Evolutionary conservation across 2,888 invertebrate species (phyloP), one percentile per base, ranked within the genome.

Genomic region (Sclerodermus sp.): DNA sequence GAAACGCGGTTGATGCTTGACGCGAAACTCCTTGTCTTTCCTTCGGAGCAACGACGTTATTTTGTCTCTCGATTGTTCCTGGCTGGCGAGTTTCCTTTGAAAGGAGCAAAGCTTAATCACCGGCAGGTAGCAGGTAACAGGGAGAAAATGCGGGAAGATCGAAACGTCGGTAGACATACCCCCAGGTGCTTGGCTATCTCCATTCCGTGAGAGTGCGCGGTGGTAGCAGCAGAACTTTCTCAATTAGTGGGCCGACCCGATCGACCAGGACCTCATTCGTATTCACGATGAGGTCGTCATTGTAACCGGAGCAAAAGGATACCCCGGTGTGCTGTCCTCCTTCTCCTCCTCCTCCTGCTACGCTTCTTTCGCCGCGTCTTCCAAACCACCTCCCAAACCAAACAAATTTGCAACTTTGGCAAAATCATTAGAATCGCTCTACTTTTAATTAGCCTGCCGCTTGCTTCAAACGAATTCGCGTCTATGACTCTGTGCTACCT

Each of bases 191-290:
- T 34, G 55, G 44, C 41, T 59, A 61, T 53, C 52, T 62, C 47
- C 49, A 53, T 57, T 39, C 49, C 38, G 47, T 46, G 62, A 51
- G 53, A 58, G 54, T n/a, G n/a, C 53, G 55, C 43, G 42, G 51
- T 49, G 47, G 48, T 40, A 50, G 49, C 51, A 55, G 47, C 55
- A 49, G 53, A 70, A 69, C 65, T 70, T 71, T 71, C 70, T 71
- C 70, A 70, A 71, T 71, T 70, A 71, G 67, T 64, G 61, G 57
- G 59, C 40, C 45, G 55, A 54, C 52, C 59, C 59, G 59, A 70
- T 69, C 69, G 65, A 65, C 65, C 67, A 52, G 54, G 47, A 58
- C 57, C 65, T 70, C 67, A 68, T 70, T 70, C 63, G 67, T 62
- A 70, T 70, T 70, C 70, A 68, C 64, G 63, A 67, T 62, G 63